phyloP scores from a whole-genome alignment of 2,113 vertebrate species.

The Siniperca chuatsi region DNA sequence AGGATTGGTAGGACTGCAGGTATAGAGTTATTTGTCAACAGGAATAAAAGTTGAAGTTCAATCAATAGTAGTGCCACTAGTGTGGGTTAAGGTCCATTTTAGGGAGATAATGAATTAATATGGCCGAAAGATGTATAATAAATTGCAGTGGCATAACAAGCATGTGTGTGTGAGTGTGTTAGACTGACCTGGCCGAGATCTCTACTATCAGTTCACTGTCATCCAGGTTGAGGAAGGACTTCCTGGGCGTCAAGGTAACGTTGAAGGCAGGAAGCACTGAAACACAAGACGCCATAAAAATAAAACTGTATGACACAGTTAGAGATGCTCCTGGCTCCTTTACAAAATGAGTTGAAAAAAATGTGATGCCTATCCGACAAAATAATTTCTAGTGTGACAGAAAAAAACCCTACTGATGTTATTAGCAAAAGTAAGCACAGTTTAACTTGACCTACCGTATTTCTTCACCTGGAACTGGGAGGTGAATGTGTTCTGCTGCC shows the following conservation, averaged over 20 bases:
- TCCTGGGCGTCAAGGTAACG: constrained; percentile 79
- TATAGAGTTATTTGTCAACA: background rate
- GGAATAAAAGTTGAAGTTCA: background rate
- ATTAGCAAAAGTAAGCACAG: background rate
- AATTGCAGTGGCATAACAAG: background rate
- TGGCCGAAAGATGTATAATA: background rate
- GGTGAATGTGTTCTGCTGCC: constrained; percentile 80
- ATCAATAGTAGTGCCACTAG: background rate
- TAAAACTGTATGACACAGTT: no score
- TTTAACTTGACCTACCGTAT: constrained; percentile 71
- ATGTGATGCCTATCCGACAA: background rate
- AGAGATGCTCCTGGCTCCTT: background rate
- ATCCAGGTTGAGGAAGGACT: constrained; percentile 73
- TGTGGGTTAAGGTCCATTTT: background rate
- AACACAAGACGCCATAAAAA: constrained; percentile 11
- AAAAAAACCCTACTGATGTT: background rate
- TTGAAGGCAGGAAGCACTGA: constrained; percentile 86
- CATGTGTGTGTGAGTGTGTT: background rate
- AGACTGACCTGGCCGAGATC: constrained; percentile 78
- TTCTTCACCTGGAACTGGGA: constrained; percentile 83
- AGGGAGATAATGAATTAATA: background rate
- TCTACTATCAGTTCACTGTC: constrained; percentile 73
- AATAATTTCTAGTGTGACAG: background rate
- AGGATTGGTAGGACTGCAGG: background rate
- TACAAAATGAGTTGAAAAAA: background rate